phyloP scores from a whole-genome alignment of 2,888 invertebrate genomes.

The Synergus laeviventris region DNA sequence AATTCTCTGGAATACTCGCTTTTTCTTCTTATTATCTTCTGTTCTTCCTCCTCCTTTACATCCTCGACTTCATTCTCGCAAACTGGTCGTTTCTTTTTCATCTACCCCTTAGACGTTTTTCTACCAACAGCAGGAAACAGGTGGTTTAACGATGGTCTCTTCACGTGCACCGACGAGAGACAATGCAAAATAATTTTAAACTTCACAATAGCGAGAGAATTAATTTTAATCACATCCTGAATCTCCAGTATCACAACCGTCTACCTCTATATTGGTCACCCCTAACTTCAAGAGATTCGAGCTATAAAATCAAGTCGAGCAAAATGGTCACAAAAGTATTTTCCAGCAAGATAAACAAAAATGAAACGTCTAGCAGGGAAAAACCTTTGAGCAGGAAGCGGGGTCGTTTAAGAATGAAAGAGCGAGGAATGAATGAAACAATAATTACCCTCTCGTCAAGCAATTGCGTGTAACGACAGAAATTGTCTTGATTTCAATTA shows the following conservation, averaged over 20 bases:
- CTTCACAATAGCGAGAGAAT: constrained; percentile 15
- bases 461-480: constrained; percentile 33
- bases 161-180: constrained; percentile 30
- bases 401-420: not conserved
- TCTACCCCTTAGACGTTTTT: constrained; percentile 25
- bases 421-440: constrained; percentile 31
- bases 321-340: not conserved
- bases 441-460: constrained; percentile 34
- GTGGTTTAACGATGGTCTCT: constrained; percentile 34
- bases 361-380: not conserved
- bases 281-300: not conserved
- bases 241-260: not conserved
- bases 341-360: constrained; percentile 5
- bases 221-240: constrained; percentile 30
- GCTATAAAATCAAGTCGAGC: not conserved
- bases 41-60: constrained; percentile 25
- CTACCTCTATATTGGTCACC: not conserved
- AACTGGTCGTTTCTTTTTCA: constrained; percentile 34
- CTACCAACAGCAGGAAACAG: constrained; percentile 26
- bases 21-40: constrained; percentile 36
- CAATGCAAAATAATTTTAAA: constrained; percentile 35
- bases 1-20: constrained; percentile 31
- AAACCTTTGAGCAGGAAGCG: not conserved
- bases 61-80: constrained; percentile 35
- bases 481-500: constrained; percentile 28